phyloP scores from a whole-genome alignment of 2,797 vertebrate species.

The Crocidura indochinensis region DNA sequence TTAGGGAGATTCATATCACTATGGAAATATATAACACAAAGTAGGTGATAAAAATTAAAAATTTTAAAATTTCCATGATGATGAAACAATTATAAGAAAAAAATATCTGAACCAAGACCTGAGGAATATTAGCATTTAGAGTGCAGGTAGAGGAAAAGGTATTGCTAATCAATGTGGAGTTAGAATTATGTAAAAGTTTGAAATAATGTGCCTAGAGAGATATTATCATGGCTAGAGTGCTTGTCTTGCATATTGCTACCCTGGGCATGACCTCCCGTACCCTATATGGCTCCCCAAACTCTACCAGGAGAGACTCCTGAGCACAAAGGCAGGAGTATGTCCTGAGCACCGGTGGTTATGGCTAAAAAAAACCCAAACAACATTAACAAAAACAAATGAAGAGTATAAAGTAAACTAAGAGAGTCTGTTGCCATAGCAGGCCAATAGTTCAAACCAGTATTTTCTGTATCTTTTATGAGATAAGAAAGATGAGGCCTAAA shows the following conservation, averaged over 20 bases:
- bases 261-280: too few relatives aligned
- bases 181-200: neutral
- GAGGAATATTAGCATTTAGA: neutral
- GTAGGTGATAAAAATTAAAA: constrained; percentile 20
- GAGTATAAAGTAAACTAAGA: neutral
- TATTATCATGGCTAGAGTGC: too few relatives aligned
- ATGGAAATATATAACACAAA: constrained; percentile 20
- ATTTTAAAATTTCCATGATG: neutral
- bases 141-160: neutral
- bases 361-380: too few relatives aligned
- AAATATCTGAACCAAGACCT: neutral
- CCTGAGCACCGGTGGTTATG: too few relatives aligned
- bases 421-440: neutral
- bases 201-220: too few relatives aligned
- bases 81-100: neutral
- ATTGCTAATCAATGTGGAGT: neutral
- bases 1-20: neutral
- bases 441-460: neutral
- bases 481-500: neutral
- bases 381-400: too few relatives aligned
- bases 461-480: constrained; percentile 2
- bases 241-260: too few relatives aligned
- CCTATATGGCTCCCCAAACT: too few relatives aligned
- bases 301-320: too few relatives aligned
- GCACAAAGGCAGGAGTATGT: too few relatives aligned